Evolutionary conservation across 2,113 vertebrate species (phyloP).

Genomic region (Brachypodius melanocephalos): DNA sequence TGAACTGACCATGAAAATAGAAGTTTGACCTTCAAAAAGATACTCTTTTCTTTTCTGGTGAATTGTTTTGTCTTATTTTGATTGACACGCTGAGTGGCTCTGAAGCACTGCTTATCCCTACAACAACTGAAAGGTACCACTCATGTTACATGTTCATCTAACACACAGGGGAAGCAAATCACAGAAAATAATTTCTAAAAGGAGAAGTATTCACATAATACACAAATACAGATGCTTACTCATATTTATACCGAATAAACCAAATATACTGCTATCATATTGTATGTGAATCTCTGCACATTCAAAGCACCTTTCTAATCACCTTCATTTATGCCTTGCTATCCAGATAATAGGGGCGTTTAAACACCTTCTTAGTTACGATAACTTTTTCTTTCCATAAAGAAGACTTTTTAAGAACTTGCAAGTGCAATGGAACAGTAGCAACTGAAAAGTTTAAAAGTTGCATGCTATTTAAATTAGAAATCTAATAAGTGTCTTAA

Average conservation of each 20-base stretch:
- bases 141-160: not conserved
- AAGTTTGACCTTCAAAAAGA: not conserved
- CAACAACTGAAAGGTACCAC: not conserved
- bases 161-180: not conserved
- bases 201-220: not conserved
- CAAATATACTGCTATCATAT: not conserved
- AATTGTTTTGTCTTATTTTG: not conserved
- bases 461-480: not conserved
- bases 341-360: fast-evolving
- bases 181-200: not conserved
- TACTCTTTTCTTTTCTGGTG: fast-evolving
- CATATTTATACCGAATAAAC: not conserved
- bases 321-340: not conserved
- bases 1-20: not conserved
- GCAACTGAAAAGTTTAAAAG: not conserved
- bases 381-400: not conserved
- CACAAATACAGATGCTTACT: not conserved
- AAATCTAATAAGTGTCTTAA: not conserved
- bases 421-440: not conserved
- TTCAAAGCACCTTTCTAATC: not conserved
- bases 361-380: not conserved
- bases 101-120: not conserved
- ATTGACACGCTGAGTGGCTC: not conserved
- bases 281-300: not conserved
- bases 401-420: not conserved